Base-by-base conservation (phyloP, 2,113 vertebrate genomes). In the Ptyas mucosa region DNA sequence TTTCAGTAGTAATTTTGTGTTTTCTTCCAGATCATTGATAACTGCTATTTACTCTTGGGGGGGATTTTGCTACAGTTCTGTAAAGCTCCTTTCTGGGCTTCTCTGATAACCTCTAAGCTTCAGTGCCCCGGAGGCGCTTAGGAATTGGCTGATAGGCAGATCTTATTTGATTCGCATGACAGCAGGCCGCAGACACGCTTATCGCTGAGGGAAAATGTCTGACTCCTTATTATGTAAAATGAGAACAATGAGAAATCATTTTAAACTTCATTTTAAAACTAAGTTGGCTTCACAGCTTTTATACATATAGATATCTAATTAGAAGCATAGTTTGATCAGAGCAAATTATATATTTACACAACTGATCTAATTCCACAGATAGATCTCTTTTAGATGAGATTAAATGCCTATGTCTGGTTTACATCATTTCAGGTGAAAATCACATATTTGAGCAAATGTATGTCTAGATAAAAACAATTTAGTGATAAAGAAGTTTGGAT, bases 1-100 rank as follows among this genome's bases (percentile, higher is more conserved):
- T 90, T 89, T 58, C 85, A 61, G 46, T 43, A 89, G 54, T 92
- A 92, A 89, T 85, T 85, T 43, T 90, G 75, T 86, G 58, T 86
- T 89, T 93, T 93, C 75, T 90, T 89, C 54, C 88, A 90, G 88
- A 90, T 93, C 88, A 64, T 89, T 85, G 92, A 93, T 93, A 93
- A 89, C 54, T 64, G 88, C n/a, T 90, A 53, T 93, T 90, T 93
- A 64, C 64, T 93, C 46, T 29, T 52, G 88, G 75, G 46, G 43
- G 12, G 11, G 18, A 86, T 89, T 89, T 90, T 93, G 54, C 46
- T 86, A 29, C 86, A 90, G 87, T 89, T 85, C 53, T 92, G 3
- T 53, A 89, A 85, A 89, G 5, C 46, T 90, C 54, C 23, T 86
- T 90, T 49, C 54, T 90, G 53, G 34, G 29, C 24, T 86, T 85